These are phyloP conservation scores for Ostrea edulis DNA, from an alignment of 1,140 invertebrate genomes.

Conservation along the genomic window DNA sequence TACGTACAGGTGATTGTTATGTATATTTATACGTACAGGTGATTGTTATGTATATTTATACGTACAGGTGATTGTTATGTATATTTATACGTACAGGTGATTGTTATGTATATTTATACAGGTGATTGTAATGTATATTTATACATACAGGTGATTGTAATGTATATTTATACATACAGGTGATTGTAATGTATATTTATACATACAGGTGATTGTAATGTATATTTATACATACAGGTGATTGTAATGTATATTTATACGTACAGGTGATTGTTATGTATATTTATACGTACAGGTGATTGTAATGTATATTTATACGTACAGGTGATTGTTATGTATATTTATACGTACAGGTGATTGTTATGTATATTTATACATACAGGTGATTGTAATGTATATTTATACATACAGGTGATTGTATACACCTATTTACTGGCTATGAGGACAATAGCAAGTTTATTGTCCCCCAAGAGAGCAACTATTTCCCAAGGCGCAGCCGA, in stretches of 20 bases:
- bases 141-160: conserved; percentile 69
- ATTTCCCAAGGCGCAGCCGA: no score
- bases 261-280: conserved; percentile 69
- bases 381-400: conserved; percentile 61
- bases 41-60: no score
- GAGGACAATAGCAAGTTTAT: no score
- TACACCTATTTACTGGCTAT: no score
- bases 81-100: conserved; percentile 63
- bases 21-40: conserved; percentile 61
- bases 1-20: no score
- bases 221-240: no score
- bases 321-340: conserved; percentile 71
- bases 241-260: not conserved
- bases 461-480: no score
- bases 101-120: no score
- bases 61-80: not conserved
- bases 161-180: no score
- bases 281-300: no score
- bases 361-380: conserved; percentile 55
- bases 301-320: conserved; percentile 12
- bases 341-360: no score
- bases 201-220: conserved; percentile 70
- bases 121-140: not conserved
- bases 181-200: not conserved
- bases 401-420: conserved; percentile 69